phyloP scores from a whole-genome alignment of 2,888 invertebrate genomes.

The Auanema freiburgensis region DNA sequence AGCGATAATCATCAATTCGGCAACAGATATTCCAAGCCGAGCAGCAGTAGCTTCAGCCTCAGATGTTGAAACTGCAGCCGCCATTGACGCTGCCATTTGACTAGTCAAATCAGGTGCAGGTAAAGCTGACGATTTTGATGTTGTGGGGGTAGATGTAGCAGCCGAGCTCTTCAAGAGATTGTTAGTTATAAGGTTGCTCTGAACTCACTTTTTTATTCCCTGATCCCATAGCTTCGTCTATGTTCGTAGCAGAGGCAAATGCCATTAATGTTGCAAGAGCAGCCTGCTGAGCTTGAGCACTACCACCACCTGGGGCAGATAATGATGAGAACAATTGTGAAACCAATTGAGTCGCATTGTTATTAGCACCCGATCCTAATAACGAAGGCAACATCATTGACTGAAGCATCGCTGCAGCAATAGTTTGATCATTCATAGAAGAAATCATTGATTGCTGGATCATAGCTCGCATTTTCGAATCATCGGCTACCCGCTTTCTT shows the following conservation, averaged over 20 bases:
- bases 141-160: conserved; percentile 10
- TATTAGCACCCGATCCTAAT: conserved; percentile 18
- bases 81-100: conserved; percentile 8
- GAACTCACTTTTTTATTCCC: conserved; percentile 7
- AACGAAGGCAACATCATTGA: conserved; percentile 25
- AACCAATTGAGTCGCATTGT: not conserved
- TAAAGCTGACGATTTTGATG: conserved; percentile 13
- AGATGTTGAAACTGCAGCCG: conserved; percentile 3
- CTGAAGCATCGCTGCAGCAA: conserved; percentile 27
- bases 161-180: conserved; percentile 4
- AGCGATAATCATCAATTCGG: conserved; percentile 29
- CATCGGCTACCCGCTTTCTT: conserved; percentile 23
- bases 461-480: conserved; percentile 50
- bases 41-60: conserved; percentile 15
- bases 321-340: no score
- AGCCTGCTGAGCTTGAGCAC: conserved; percentile 14
- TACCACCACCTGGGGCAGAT: conserved; percentile 14
- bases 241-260: conserved; percentile 7
- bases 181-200: not conserved
- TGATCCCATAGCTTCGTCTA: conserved; percentile 7
- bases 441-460: conserved; percentile 56
- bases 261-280: conserved; percentile 10
- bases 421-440: conserved; percentile 15
- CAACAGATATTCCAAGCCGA: conserved; percentile 15
- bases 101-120: conserved; percentile 7